Evolutionary conservation across 2,113 vertebrate species (phyloP).

Genomic region (Pyrgilauda ruficollis): DNA sequence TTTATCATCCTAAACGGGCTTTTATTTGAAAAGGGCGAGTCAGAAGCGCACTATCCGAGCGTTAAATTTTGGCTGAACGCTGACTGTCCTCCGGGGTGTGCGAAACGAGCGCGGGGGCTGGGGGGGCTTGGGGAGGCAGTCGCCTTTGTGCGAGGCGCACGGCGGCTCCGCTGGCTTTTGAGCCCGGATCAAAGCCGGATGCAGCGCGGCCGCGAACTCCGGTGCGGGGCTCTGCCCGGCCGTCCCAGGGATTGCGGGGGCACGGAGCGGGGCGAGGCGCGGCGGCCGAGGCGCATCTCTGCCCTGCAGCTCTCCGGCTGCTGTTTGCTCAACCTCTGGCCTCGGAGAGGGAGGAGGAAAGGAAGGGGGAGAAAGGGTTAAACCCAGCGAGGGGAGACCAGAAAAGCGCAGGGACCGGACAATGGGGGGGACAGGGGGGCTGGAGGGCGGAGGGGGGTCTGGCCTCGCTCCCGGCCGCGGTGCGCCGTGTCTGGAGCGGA

Average conservation of each 20-base stretch:
- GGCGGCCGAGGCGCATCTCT: neutral
- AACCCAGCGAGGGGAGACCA: conserved; percentile 17
- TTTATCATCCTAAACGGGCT: neutral
- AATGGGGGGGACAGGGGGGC: conserved; percentile 9
- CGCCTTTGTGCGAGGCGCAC: neutral
- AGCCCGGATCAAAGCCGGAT: neutral
- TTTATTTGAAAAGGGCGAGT: neutral
- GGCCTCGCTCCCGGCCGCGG: conserved; percentile 79
- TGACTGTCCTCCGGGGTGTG: neutral
- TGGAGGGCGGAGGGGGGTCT: neutral
- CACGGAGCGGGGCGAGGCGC: too few species aligned
- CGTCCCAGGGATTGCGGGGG: neutral
- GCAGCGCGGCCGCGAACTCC: neutral
- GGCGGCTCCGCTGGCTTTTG: neutral
- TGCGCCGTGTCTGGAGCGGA: conserved; percentile 87
- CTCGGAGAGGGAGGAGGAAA: neutral
- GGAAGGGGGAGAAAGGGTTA: conserved; percentile 60
- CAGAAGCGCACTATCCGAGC: neutral
- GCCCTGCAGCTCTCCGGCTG: neutral
- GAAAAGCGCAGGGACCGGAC: conserved; percentile 61
- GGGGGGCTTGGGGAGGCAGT: neutral
- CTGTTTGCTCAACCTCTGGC: neutral
- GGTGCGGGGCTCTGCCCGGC: neutral
- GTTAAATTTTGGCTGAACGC: conserved; percentile 42
- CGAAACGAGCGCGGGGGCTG: neutral